Percentiles rank a stretch among this genome's conserved stretches.
Evolutionary conservation across 2,113 vertebrate genomes (phyloP).

Genomic region (Stigmatopora nigra): DNA sequence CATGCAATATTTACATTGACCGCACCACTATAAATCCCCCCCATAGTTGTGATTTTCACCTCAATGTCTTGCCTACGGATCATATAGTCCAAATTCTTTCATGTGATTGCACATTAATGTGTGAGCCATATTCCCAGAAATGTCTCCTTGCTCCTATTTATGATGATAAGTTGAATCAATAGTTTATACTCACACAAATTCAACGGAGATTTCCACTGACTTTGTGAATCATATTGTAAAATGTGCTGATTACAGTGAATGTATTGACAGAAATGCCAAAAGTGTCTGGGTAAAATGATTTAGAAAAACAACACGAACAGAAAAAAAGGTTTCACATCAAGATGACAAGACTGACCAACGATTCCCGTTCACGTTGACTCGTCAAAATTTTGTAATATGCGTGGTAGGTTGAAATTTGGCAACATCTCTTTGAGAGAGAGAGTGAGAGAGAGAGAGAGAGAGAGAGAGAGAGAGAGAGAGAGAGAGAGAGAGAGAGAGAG

Average conservation of each 20-base stretch:
- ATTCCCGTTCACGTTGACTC: background rate
- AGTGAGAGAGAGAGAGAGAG: no score
- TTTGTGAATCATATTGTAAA: background rate
- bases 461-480: no score
- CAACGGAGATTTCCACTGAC: background rate
- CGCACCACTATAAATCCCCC: slow-evolving; percentile 31
- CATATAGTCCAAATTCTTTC: slow-evolving; percentile 20
- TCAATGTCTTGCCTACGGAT: slow-evolving; percentile 32
- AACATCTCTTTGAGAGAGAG: background rate
- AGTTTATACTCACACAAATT: background rate
- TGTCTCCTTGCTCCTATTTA: slow-evolving; percentile 15
- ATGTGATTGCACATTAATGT: slow-evolving; percentile 16
- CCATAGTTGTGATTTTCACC: slow-evolving; percentile 36
- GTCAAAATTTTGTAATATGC: background rate
- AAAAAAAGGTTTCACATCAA: background rate
- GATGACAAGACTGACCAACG: background rate
- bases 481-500: no score
- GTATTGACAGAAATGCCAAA: background rate
- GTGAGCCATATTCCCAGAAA: slow-evolving; percentile 28
- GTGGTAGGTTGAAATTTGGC: background rate
- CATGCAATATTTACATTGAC: slow-evolving; percentile 50
- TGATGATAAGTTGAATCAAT: slow-evolving; percentile 17
- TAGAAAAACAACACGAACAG: background rate
- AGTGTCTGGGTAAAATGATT: background rate
- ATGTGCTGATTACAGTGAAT: background rate